Conservation (phyloP, 2,797 vertebrate species). For the Halcyon badia region DNA sequence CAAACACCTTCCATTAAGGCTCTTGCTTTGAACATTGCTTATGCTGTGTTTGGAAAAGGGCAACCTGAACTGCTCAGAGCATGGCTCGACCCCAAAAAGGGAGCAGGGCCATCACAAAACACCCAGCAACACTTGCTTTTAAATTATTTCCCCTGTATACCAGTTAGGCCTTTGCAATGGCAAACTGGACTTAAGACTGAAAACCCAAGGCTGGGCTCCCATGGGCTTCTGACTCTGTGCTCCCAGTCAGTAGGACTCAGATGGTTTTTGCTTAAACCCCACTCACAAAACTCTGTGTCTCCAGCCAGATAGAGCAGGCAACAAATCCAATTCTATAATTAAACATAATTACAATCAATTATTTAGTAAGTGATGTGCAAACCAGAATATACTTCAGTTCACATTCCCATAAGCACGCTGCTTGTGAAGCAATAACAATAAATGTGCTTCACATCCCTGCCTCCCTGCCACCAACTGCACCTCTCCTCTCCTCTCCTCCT, state of each 20-base stretch:
- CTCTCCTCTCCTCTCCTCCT: background rate
- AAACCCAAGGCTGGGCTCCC: background rate
- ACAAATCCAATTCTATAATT: slow-evolving; percentile 2
- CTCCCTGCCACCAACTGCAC: background rate
- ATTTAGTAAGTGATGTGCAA: background rate
- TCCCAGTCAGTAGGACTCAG: background rate
- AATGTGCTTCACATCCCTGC: background rate
- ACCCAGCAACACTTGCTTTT: background rate
- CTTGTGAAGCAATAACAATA: background rate
- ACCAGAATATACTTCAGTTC: background rate
- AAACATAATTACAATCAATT: background rate
- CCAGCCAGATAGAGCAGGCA: background rate
- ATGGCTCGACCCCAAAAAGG: background rate
- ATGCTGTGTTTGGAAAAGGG: background rate
- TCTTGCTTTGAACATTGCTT: background rate
- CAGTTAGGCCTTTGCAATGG: background rate
- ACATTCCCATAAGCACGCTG: background rate
- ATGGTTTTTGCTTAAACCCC: background rate
- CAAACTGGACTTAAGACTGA: background rate
- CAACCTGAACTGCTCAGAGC: slow-evolving; percentile 17
- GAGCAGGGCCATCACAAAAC: background rate
- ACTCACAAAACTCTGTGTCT: background rate
- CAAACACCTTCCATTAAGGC: background rate
- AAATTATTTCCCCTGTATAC: background rate
- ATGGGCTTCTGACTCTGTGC: background rate